A percentile compares a stretch with the other conserved stretches of the same genome.
These are phyloP conservation scores for Glandiceps talaboti DNA, from an alignment of 53 echinoderm and acorn worm genomes.

Conservation along the genomic window DNA sequence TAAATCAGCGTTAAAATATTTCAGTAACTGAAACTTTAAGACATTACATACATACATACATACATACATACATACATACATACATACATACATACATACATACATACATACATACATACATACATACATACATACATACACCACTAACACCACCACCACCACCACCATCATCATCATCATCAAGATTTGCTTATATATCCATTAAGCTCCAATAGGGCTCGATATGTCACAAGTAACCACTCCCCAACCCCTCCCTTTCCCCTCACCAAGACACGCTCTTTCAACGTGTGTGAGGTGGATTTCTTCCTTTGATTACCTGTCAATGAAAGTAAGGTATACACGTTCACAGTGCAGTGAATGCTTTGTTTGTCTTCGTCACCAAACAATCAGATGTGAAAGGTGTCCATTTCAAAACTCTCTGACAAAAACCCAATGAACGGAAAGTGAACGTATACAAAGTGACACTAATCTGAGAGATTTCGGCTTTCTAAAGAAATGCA, in stretches of 20 bases:
- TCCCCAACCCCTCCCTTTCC: too few relatives aligned
- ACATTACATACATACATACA: not conserved
- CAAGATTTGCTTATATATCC: too few relatives aligned
- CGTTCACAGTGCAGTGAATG: not conserved
- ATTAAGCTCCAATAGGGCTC: too few relatives aligned
- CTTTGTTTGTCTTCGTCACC: not conserved
- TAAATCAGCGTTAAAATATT: too few relatives aligned
- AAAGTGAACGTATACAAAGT: not conserved
- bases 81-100: not conserved
- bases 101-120: not conserved
- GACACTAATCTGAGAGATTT: not conserved
- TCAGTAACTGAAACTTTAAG: too few relatives aligned
- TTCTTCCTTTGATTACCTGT: too few relatives aligned
- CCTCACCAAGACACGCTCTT: too few relatives aligned
- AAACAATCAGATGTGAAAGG: not conserved
- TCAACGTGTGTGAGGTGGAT: too few relatives aligned
- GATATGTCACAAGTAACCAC: too few relatives aligned
- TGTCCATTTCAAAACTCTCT: not conserved
- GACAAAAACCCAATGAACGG: not conserved
- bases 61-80: not conserved
- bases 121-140: not conserved
- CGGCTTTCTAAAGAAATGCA: not conserved
- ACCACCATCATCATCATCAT: too few relatives aligned
- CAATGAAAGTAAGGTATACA: too few relatives aligned
- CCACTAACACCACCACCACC: too few relatives aligned